Evolutionary conservation across 2,888 invertebrate genomes (phyloP).

Genomic region (Acrobasis suavella): DNA sequence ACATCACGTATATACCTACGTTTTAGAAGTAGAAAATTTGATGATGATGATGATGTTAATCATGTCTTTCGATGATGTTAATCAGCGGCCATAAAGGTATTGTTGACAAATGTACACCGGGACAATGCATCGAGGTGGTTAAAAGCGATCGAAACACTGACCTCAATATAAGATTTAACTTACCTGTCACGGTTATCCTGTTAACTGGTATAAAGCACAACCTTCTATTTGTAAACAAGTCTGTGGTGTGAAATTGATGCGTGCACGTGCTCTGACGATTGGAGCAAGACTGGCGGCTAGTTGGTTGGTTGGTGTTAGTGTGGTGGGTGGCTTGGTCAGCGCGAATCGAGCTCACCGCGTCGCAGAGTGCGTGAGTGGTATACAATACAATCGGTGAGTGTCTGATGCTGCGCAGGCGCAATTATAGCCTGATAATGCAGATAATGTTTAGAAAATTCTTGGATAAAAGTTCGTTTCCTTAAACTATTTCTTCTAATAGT

Average conservation of each 20-base stretch:
- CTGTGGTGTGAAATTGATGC: conserved; percentile 39
- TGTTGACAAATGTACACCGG: conserved; percentile 49
- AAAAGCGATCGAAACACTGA: conserved; percentile 51
- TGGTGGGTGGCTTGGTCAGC: conserved; percentile 36
- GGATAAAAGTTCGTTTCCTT: too few species aligned
- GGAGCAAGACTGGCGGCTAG: conserved; percentile 57
- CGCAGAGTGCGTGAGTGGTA: neutral
- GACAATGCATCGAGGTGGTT: conserved; percentile 31
- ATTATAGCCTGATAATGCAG: neutral
- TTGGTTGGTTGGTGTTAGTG: conserved; percentile 32
- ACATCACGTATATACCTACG: too few species aligned
- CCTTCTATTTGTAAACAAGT: conserved; percentile 71
- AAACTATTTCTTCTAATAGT: too few species aligned
- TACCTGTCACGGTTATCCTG: conserved; percentile 70
- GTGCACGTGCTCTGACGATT: conserved; percentile 56
- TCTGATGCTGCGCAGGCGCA: neutral
- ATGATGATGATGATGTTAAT: too few species aligned
- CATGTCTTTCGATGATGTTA: too few species aligned
- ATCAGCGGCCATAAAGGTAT: conserved; percentile 47
- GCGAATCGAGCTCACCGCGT: conserved; percentile 57
- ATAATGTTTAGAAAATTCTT: too few species aligned
- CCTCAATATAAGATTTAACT: conserved; percentile 63
- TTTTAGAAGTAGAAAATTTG: too few species aligned
- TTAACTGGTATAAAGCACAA: conserved; percentile 56
- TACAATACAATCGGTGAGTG: neutral